Base-by-base conservation (phyloP, 2,797 vertebrate genomes). In the Acanthis flammea region DNA sequence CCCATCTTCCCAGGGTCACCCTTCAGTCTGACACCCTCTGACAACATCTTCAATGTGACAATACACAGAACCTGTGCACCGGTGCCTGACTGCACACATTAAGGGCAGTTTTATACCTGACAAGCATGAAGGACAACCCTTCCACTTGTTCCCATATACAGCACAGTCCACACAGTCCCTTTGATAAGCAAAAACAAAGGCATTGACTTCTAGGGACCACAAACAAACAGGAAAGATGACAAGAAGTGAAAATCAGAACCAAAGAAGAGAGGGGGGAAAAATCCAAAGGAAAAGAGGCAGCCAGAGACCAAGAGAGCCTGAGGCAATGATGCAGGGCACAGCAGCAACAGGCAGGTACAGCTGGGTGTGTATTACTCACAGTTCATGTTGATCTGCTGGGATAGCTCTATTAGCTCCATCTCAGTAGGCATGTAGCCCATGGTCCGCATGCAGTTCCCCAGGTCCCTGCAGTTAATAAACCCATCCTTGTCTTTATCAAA, bases 351-450 rank as follows among this genome's bases (percentile, higher is more conserved):
- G 22, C 58, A 92, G 73, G 85, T 53, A 65, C 27, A 67, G 73
- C n/a, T 9, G 23, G 45, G 22, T 42, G 53, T 48, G 18, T 11
- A 7, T 54, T 80, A 97, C 98, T 98, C 97, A 99, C 99, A 2
- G 96, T 99, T 99, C 99, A 99, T 99, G 98, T 99, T 99, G 97
- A 99, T 99, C 97, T 99, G 99, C 97, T 99, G 99, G 86, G 99
- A 99, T 35, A 99, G 98, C 87, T 99, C 99, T 14, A 99, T 99
- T 47, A 99, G 98, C 96, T 99, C 99, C 99, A 99, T 99, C 97
- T 99, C 99, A 1, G 99, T 99, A 41, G 99, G 99, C 99, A 99
- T 99, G 98, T 99, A 99, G 66, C 99, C 99, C 99, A 99, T 99
- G 31, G 99, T 99, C 44, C 99, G 98, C 99, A 99, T 99, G 97